Base-by-base conservation (phyloP, 64 coral and sea anemone species). In the Pachyseris speciosa region DNA sequence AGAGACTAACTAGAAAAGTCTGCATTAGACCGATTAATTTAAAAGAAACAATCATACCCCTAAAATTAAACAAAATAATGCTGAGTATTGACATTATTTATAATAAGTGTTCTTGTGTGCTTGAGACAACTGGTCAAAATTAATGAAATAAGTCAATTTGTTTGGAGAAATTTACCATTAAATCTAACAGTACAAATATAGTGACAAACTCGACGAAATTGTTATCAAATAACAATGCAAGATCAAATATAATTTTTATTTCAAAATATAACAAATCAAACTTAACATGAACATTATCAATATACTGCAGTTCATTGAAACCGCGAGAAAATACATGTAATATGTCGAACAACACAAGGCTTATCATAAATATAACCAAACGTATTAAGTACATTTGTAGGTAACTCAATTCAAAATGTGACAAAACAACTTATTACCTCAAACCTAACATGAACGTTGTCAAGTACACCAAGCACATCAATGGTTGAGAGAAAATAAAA, bases 81-180 rank as follows among this genome's bases (percentile, higher is more conserved):
- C 43, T 45, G 43, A 45, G 43, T 45, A 45, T 11, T 45, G 43
- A 6, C 4, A 45, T 45, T 45, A 45, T 45, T 45, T 45, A 45
- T 4, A 72, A 22, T 31, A 39, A 29, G 29, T 72, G 68, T 15
- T 13, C 28, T 72, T 29, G 30, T 22, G 9, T 72, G 39, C 29
- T 72, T 72, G 68, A 72, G 29, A 72, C 20, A 72, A 72, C 68
- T 72, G 31, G 39, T n/a, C 68, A 72, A n/a, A n/a, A n/a, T n/a
- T n/a, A n/a, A n/a, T n/a, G n/a, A 72, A 74, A 74, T 13, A 74
- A 74, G 71, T 74, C 34, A 74, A 74, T 13, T 74, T 74, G 20
- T 74, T 37, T 74, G 31, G 71, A 74, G 71, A 32, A 74, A 74
- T 74, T 72, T 72, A n/a, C n/a, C n/a, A n/a, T n/a, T n/a, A n/a